These are phyloP conservation scores for Saccostrea echinata DNA, from an alignment of 1,140 invertebrate genomes.

Conservation along the genomic window DNA sequence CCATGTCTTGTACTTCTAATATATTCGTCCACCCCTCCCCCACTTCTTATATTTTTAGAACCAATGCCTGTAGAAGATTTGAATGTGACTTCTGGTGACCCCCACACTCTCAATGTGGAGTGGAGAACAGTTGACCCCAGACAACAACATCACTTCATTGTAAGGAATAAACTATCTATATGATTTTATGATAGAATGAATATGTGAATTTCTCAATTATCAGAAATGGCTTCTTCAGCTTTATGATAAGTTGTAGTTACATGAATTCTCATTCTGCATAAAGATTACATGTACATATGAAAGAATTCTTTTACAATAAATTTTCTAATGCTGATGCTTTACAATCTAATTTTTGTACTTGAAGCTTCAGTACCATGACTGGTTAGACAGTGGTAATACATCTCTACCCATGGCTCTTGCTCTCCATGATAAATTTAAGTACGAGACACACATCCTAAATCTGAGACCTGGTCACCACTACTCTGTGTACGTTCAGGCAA, in stretches of 20 bases:
- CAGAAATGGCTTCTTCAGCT: no score
- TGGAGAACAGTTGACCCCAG: conserved; percentile 40
- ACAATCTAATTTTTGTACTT: conserved; percentile 43
- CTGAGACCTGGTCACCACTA: conserved; percentile 61
- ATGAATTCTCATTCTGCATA: not conserved
- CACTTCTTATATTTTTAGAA: conserved; percentile 43
- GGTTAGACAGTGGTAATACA: conserved; percentile 49
- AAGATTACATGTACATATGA: not conserved
- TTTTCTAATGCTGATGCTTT: not conserved
- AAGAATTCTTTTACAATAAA: not conserved
- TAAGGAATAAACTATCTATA: conserved; percentile 10
- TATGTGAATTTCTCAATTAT: no score
- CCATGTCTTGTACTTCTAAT: no score
- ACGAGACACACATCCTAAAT: conserved; percentile 50
- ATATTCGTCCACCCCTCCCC: no score
- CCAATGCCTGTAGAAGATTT: conserved; percentile 55
- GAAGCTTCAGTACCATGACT: conserved; percentile 51
- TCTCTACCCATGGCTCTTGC: conserved; percentile 45
- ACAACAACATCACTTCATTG: conserved; percentile 59
- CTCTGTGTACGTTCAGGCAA: conserved; percentile 56
- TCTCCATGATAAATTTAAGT: conserved; percentile 45
- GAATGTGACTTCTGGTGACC: conserved; percentile 53
- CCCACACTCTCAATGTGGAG: conserved; percentile 49
- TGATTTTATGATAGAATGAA: not conserved
- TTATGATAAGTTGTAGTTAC: no score